A percentile compares a stretch with the other conserved stretches of the same genome.
Evolutionary conservation across 2,888 invertebrate genomes (phyloP).

Genomic region (Anthrax anthrax): DNA sequence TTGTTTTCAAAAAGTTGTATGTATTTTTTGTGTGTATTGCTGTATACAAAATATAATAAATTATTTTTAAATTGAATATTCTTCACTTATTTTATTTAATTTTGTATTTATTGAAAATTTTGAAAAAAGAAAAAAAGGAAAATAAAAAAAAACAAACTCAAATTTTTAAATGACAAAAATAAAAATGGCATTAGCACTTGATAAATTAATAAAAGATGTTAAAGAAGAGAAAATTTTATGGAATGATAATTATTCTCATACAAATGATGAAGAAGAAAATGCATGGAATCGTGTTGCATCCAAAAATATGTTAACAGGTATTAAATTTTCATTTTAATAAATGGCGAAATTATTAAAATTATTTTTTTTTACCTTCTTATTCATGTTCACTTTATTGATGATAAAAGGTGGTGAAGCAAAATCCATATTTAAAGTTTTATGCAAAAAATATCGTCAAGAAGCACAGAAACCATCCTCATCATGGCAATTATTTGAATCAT

Average conservation of each 20-base stretch:
- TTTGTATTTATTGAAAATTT: not conserved
- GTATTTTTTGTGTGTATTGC: too few relatives aligned
- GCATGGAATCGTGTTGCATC: slow-evolving; percentile 30
- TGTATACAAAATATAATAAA: too few relatives aligned
- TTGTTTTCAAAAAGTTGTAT: too few relatives aligned
- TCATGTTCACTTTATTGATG: too few relatives aligned
- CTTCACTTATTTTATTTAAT: not conserved
- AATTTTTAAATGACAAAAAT: not conserved
- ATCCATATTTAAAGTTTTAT: slow-evolving; percentile 30
- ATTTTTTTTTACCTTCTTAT: not conserved
- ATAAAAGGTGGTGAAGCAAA: slow-evolving; percentile 28
- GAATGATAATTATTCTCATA: slow-evolving; percentile 13
- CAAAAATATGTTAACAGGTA: slow-evolving; percentile 28
- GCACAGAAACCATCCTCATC: slow-evolving; percentile 24
- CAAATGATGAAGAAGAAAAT: slow-evolving; percentile 23
- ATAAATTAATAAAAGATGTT: slow-evolving; percentile 29
- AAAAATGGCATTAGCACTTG: slow-evolving; percentile 30
- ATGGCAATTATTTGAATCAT: slow-evolving; percentile 25
- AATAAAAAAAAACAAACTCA: too few relatives aligned
- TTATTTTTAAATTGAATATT: too few relatives aligned
- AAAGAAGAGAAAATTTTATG: slow-evolving; percentile 27
- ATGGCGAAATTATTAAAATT: not conserved
- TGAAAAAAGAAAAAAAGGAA: too few relatives aligned
- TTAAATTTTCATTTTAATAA: not conserved
- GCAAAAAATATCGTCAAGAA: slow-evolving; percentile 31